These are phyloP conservation scores for Tetranychus urticae DNA, from an alignment of 1,140 invertebrate species.

Conservation along the genomic window DNA sequence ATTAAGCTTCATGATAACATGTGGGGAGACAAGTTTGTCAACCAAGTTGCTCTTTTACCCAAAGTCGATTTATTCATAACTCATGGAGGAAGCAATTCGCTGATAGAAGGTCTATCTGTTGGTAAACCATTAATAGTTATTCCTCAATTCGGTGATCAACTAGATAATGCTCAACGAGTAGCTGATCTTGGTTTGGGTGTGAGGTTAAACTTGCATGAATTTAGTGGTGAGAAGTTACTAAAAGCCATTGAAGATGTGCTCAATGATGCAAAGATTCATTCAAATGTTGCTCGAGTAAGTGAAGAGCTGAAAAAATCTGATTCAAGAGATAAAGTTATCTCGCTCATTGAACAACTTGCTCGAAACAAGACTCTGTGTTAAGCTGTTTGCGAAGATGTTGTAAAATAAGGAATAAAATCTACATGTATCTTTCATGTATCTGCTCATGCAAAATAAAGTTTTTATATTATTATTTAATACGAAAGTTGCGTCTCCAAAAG, in stretches of 20 bases:
- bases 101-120: background rate
- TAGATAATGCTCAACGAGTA: background rate
- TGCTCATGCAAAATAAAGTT: too few relatives aligned
- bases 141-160: conserved; percentile 2
- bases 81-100: background rate
- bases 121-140: background rate
- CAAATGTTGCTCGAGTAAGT: background rate
- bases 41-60: background rate
- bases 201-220: background rate
- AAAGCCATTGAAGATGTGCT: background rate
- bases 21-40: background rate
- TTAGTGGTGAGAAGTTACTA: background rate
- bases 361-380: too few relatives aligned
- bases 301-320: background rate
- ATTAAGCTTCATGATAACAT: background rate
- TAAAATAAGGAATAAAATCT: too few relatives aligned
- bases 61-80: background rate
- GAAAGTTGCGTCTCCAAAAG: too few relatives aligned
- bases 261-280: background rate
- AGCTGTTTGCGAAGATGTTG: too few relatives aligned
- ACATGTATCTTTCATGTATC: too few relatives aligned
- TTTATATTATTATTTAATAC: too few relatives aligned
- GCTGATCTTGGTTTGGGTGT: background rate
- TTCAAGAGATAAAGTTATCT: too few relatives aligned
- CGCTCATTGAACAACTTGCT: too few relatives aligned